Evolutionary conservation across 2,888 invertebrate species (phyloP).

Genomic region (Netelia virgata): DNA sequence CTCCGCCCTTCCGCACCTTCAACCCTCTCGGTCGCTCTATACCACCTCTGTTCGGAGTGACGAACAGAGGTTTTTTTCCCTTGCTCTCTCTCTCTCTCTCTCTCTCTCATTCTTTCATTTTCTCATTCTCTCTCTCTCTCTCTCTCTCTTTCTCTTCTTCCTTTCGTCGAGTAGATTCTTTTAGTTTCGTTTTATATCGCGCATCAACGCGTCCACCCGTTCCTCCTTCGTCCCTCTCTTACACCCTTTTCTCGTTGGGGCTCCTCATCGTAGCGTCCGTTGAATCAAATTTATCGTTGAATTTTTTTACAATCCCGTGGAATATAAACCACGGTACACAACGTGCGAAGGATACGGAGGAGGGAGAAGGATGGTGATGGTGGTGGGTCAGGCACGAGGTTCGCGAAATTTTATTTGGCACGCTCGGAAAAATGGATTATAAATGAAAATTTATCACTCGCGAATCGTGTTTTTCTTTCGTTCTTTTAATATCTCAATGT

Average conservation of each 20-base stretch:
- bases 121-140: constrained; percentile 10
- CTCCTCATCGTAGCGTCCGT: neutral
- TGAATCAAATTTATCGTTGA: constrained; percentile 39
- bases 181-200: constrained; percentile 49
- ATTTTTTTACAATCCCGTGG: constrained; percentile 5
- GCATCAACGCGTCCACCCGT: constrained; percentile 29
- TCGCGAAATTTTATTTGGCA: neutral
- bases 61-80: neutral
- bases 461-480: neutral
- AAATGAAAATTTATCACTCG: neutral
- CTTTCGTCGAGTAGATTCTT: constrained; percentile 47
- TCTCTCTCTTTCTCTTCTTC: constrained; percentile 7
- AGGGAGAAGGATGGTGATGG: neutral
- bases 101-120: constrained; percentile 33
- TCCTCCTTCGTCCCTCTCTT: constrained; percentile 25
- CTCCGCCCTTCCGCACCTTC: constrained; percentile 21
- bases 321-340: neutral
- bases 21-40: constrained; percentile 6
- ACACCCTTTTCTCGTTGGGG: constrained; percentile 1
- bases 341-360: neutral
- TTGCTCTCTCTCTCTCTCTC: constrained; percentile 20
- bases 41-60: too few relatives aligned
- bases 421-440: neutral
- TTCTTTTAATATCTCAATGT: neutral
- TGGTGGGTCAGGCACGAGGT: too few relatives aligned